Conservation (phyloP, 1,140 invertebrate species). For the Hyles euphorbiae region DNA sequence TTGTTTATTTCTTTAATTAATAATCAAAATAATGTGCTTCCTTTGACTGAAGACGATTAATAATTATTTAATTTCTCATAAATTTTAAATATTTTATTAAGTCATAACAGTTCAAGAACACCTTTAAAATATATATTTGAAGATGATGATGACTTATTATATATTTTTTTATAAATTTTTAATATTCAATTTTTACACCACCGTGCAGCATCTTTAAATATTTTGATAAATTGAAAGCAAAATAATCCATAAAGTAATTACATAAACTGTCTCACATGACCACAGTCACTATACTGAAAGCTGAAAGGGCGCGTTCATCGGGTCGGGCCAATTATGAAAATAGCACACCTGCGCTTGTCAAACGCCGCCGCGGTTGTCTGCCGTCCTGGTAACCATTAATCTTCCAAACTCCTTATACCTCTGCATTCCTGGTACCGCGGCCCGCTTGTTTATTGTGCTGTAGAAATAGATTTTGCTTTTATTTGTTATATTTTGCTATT, state of each 20-base stretch:
- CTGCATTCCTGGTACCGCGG: conserved; percentile 51
- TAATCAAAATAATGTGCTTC: too few species aligned
- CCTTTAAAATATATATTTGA: too few species aligned
- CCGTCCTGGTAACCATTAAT: conserved; percentile 62
- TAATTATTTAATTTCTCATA: too few species aligned
- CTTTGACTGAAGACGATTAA: too few species aligned
- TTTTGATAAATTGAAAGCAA: too few species aligned
- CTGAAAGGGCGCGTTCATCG: conserved; percentile 49
- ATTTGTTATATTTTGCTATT: not conserved
- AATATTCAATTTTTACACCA: too few species aligned
- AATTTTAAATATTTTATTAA: too few species aligned
- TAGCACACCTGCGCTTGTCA: conserved; percentile 73
- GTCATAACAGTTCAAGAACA: too few species aligned
- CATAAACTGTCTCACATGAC: conserved; percentile 9
- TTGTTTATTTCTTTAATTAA: too few species aligned
- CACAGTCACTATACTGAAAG: conserved; percentile 47
- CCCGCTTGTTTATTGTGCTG: conserved; percentile 19
- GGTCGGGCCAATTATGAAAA: conserved; percentile 74
- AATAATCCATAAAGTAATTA: not conserved
- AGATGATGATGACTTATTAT: too few species aligned
- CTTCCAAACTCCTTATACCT: conserved; percentile 59
- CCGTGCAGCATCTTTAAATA: too few species aligned
- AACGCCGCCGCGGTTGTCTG: conserved; percentile 67
- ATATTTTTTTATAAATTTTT: too few species aligned
- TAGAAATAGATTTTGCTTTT: not conserved